Percentiles rank a stretch among this genome's conserved stretches.
These are phyloP conservation scores for Lutjanus argentimaculatus DNA, from an alignment of 2,797 vertebrate species.

Conservation along the genomic window DNA sequence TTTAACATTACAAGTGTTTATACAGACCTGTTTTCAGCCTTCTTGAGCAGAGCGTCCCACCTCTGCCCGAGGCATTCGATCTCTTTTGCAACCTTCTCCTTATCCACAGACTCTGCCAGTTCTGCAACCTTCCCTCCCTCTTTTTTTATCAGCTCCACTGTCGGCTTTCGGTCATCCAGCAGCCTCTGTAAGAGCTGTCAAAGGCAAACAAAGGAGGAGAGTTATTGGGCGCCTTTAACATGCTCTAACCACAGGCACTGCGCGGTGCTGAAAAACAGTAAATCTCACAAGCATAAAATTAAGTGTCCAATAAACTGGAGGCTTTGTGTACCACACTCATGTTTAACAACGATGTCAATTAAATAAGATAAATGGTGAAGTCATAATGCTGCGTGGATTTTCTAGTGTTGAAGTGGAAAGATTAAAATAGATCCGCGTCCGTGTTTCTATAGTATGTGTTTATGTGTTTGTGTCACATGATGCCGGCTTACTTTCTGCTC, in stretches of 20 bases:
- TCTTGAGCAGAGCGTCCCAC: constrained; percentile 94
- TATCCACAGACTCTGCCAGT: constrained; percentile 93
- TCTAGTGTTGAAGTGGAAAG: constrained; percentile 13
- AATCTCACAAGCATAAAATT: constrained; percentile 66
- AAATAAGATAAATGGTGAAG: constrained; percentile 58
- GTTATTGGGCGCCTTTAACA: constrained; percentile 62
- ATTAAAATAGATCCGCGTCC: constrained; percentile 20
- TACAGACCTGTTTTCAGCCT: constrained; percentile 94
- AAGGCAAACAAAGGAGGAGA: constrained; percentile 63
- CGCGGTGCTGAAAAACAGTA: constrained; percentile 61
- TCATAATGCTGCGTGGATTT: constrained; percentile 25
- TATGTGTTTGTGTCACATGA: constrained; percentile 4
- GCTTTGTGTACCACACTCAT: constrained; percentile 57
- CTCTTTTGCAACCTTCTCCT: constrained; percentile 94
- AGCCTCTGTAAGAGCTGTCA: constrained; percentile 95
- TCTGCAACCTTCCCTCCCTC: constrained; percentile 95
- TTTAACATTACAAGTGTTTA: constrained; percentile 35
- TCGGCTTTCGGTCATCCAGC: constrained; percentile 94
- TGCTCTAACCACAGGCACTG: background rate
- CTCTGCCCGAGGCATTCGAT: constrained; percentile 92
- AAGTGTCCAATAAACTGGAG: constrained; percentile 56
- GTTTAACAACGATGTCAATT: constrained; percentile 67
- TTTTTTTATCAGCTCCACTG: constrained; percentile 94
- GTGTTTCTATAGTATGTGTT: background rate
- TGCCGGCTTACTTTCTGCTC: constrained; percentile 94